Conservation (phyloP, 2,888 invertebrate genomes). For the Sesia apiformis region DNA sequence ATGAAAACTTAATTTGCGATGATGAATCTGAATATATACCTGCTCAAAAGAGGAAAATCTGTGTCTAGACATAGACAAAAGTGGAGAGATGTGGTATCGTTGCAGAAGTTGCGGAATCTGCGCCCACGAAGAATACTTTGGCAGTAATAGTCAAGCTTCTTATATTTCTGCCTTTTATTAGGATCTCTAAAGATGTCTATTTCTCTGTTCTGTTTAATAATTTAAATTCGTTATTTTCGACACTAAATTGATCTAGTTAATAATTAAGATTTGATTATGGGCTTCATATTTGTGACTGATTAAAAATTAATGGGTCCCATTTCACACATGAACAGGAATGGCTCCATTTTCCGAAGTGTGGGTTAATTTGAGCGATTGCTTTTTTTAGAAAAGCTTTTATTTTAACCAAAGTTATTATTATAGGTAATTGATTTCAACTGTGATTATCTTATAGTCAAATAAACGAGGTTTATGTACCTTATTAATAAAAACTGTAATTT, state of each 20-base stretch:
- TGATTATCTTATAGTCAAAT: too few species aligned
- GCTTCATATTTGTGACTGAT: neutral
- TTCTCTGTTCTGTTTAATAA: neutral
- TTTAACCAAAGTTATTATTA: too few species aligned
- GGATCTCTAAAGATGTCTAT: conserved; percentile 4
- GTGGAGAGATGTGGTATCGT: conserved; percentile 16
- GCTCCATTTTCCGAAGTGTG: conserved; percentile 7
- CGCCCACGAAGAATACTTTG: too few species aligned
- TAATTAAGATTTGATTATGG: neutral
- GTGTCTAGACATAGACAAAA: conserved; percentile 13
- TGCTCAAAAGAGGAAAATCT: conserved; percentile 13
- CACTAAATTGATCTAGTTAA: too few species aligned
- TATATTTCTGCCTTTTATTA: conserved; percentile 7
- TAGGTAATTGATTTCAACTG: too few species aligned
- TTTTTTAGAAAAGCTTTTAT: conserved; percentile 8
- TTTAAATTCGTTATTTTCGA: neutral
- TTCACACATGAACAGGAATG: too few species aligned
- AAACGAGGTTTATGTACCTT: neutral
- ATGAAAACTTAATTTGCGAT: conserved; percentile 10
- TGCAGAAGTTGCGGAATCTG: conserved; percentile 15
- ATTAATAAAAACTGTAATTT: too few species aligned
- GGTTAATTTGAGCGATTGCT: conserved; percentile 8
- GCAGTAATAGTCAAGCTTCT: conserved; percentile 10
- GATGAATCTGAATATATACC: conserved; percentile 17
- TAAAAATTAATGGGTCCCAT: too few species aligned